Percentiles rank a stretch among this genome's conserved stretches.
phyloP scores from a whole-genome alignment of 2,888 invertebrate species.

The Trichogramma evanescens region DNA sequence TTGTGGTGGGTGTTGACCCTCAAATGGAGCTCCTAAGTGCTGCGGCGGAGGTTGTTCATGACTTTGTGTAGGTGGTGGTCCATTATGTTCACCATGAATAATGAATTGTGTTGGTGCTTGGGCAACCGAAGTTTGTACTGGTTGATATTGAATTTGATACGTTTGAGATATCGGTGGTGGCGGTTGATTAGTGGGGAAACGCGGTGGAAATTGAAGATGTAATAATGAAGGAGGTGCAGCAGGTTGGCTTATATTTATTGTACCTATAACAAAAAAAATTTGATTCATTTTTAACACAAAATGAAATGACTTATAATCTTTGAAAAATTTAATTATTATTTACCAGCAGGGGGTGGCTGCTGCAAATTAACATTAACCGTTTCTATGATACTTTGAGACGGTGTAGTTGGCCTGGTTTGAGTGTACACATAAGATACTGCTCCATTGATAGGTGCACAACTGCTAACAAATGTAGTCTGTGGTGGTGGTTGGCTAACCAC shows the following conservation, averaged over 20 bases:
- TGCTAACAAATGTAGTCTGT: slow-evolving; percentile 37
- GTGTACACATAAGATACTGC: slow-evolving; percentile 44
- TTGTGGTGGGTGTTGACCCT: slow-evolving; percentile 21
- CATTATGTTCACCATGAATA: slow-evolving; percentile 34
- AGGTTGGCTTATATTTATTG: slow-evolving; percentile 40
- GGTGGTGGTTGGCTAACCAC: slow-evolving; percentile 45
- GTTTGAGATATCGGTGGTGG: slow-evolving; percentile 45
- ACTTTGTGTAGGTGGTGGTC: slow-evolving; percentile 36
- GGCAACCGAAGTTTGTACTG: slow-evolving; percentile 30
- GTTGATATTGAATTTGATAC: slow-evolving; percentile 44
- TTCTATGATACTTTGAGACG: slow-evolving; percentile 39
- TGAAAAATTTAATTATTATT: neutral
- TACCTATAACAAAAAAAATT: slow-evolving; percentile 18
- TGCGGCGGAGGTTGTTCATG: slow-evolving; percentile 35
- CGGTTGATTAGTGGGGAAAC: slow-evolving; percentile 44
- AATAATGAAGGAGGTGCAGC: slow-evolving; percentile 37
- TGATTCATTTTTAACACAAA: neutral
- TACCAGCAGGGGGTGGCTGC: slow-evolving; percentile 40
- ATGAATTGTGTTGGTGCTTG: slow-evolving; percentile 42
- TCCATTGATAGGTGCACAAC: slow-evolving; percentile 33
- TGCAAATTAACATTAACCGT: slow-evolving; percentile 43
- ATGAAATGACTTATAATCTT: neutral
- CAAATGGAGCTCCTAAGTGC: slow-evolving; percentile 15
- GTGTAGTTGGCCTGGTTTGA: slow-evolving; percentile 40
- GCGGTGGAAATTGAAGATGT: slow-evolving; percentile 44